Evolutionary conservation across 2,888 invertebrate genomes (phyloP).

Genomic region (Ecliptopera silaceata): DNA sequence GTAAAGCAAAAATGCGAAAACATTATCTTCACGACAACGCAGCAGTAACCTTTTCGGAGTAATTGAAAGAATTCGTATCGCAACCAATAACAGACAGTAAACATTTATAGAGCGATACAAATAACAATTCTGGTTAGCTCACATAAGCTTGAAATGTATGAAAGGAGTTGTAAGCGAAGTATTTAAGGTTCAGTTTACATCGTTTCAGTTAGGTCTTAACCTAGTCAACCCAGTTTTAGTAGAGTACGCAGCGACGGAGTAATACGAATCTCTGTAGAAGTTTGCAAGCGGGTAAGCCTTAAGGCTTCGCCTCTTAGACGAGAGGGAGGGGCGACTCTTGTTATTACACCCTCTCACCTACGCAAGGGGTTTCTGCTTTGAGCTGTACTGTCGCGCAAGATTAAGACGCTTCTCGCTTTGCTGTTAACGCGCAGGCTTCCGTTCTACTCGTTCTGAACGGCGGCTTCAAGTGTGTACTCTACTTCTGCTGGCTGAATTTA

Average conservation of each 20-base stretch:
- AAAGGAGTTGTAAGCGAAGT: constrained; percentile 51
- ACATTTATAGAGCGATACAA: constrained; percentile 45
- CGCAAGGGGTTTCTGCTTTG: constrained; percentile 71
- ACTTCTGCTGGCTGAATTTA: constrained; percentile 52
- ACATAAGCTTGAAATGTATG: constrained; percentile 48
- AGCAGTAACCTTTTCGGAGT: constrained; percentile 27
- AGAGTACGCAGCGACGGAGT: constrained; percentile 65
- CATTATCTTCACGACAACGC: constrained; percentile 18
- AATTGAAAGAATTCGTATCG: constrained; percentile 35
- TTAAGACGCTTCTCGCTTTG: constrained; percentile 75
- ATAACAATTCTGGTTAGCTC: constrained; percentile 46
- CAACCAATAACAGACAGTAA: constrained; percentile 39
- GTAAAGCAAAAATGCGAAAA: constrained; percentile 19
- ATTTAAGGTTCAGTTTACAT: constrained; percentile 62
- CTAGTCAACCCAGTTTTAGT: constrained; percentile 69
- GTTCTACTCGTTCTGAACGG: constrained; percentile 61
- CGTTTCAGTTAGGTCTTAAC: constrained; percentile 65
- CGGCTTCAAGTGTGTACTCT: constrained; percentile 52
- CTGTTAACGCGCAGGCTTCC: constrained; percentile 69
- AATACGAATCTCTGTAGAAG: constrained; percentile 75
- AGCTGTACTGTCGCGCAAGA: constrained; percentile 73
- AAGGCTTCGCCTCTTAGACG: constrained; percentile 60
- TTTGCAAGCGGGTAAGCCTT: constrained; percentile 67
- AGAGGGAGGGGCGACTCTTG: constrained; percentile 63
- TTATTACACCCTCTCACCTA: constrained; percentile 82